Evolutionary conservation across 2,113 vertebrate genomes (phyloP).

Genomic region (Chlorodrepanis virens): DNA sequence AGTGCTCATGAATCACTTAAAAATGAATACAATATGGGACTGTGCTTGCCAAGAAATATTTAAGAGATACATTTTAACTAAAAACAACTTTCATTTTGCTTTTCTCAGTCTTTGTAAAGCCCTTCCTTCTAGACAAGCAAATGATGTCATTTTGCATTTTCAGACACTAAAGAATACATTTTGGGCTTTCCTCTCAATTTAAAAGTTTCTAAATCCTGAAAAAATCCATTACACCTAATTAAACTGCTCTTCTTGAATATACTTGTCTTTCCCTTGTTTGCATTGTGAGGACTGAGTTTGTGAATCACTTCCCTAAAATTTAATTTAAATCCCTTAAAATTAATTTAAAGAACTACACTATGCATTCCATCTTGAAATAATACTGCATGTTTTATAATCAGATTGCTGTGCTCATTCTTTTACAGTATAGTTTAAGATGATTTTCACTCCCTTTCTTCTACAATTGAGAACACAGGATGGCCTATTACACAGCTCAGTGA

Average conservation of each 20-base stretch:
- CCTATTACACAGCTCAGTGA: constrained; percentile 36
- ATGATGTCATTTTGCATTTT: not conserved
- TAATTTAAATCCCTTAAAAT: not conserved
- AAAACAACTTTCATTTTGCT: not conserved
- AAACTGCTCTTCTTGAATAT: not conserved
- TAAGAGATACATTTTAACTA: not conserved
- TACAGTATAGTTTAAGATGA: not conserved
- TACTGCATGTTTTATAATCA: not conserved
- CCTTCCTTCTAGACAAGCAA: not conserved
- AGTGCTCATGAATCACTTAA: not conserved
- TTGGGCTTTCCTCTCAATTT: not conserved
- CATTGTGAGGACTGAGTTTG: not conserved
- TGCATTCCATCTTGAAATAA: not conserved
- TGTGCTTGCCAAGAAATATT: not conserved
- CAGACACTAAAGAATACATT: not conserved
- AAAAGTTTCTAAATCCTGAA: not conserved
- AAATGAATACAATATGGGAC: not conserved
- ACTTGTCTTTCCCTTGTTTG: not conserved
- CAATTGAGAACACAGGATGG: not conserved
- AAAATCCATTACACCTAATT: not conserved
- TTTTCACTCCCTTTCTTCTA: not conserved
- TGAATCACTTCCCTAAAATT: not conserved
- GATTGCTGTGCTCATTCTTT: not conserved
- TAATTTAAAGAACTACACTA: not conserved
- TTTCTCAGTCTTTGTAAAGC: not conserved